Percentiles rank a stretch among this genome's conserved stretches.
These are phyloP conservation scores for Glareola pratincola DNA, from an alignment of 2,113 vertebrate genomes.

Conservation along the genomic window DNA sequence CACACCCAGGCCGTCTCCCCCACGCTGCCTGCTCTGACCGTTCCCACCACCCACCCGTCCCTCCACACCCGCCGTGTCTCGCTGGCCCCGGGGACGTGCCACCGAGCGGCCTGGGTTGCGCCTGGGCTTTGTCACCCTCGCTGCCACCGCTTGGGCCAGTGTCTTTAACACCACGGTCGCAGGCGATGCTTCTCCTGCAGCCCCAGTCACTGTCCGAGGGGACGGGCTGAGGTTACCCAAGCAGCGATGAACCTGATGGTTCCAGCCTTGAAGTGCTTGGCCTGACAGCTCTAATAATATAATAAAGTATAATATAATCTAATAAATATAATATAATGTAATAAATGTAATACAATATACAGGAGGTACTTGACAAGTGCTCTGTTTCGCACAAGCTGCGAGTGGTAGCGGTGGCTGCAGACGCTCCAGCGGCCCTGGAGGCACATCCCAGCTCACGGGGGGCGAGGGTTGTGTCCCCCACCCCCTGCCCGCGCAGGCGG, in stretches of 20 bases:
- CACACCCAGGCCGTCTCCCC: accelerated
- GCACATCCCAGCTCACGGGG: neutral
- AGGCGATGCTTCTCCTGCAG: accelerated
- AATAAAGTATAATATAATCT: neutral
- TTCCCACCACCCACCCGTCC: neutral
- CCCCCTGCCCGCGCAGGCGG: accelerated
- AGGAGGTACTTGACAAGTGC: neutral
- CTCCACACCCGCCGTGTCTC: neutral
- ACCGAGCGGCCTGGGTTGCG: neutral
- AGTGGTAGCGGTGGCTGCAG: neutral
- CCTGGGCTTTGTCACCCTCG: neutral
- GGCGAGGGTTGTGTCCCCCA: neutral
- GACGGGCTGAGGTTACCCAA: neutral
- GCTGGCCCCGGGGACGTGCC: neutral
- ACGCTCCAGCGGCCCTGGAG: neutral
- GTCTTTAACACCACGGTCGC: neutral
- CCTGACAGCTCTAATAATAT: slow-evolving; percentile 1
- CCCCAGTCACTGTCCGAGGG: neutral
- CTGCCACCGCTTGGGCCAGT: neutral
- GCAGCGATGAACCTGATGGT: neutral
- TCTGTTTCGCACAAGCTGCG: neutral
- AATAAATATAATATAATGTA: neutral
- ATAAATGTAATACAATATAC: neutral
- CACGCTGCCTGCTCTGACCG: accelerated
- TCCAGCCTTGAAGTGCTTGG: neutral